Percentiles rank a stretch among this genome's conserved stretches.
Evolutionary conservation across 2,797 vertebrate species (phyloP).

Genomic region (Sebastes taczanowskii): DNA sequence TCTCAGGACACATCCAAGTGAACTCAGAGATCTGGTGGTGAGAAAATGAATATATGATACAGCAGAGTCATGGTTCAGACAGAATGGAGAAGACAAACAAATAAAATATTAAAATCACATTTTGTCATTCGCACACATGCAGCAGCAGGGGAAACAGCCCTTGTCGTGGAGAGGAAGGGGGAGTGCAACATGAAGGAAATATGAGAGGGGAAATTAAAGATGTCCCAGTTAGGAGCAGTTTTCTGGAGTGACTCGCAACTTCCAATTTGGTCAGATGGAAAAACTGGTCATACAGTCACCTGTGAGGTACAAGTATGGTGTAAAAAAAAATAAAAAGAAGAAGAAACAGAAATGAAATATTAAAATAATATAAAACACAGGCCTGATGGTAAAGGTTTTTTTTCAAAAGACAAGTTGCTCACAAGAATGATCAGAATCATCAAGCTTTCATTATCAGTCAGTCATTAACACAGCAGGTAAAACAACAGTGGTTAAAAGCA

Average conservation of each 20-base stretch:
- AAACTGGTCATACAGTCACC: constrained; percentile 15
- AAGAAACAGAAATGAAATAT: neutral
- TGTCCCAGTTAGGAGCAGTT: neutral
- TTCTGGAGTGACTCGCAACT: neutral
- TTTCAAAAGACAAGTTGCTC: constrained; percentile 15
- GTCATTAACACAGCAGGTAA: constrained; percentile 12
- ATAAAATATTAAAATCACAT: constrained; percentile 35
- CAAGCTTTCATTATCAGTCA: constrained; percentile 24
- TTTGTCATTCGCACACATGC: constrained; percentile 37
- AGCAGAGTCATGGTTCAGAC: constrained; percentile 2
- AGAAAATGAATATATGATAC: neutral
- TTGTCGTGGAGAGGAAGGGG: constrained; percentile 45
- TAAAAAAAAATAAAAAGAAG: neutral
- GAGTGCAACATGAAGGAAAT: constrained; percentile 36
- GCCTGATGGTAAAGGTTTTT: neutral
- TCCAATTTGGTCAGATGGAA: constrained; percentile 5
- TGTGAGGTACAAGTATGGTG: neutral
- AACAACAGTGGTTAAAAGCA: constrained; percentile 39
- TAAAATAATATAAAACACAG: constrained; percentile 21
- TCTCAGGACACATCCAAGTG: constrained; percentile 38
- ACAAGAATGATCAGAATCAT: constrained; percentile 12
- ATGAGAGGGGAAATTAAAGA: constrained; percentile 13
- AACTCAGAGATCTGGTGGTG: neutral
- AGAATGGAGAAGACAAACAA: neutral
- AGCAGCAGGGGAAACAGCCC: constrained; percentile 69